Conservation (phyloP, 2,797 vertebrate species). For the Syndactyla subalaris region DNA sequence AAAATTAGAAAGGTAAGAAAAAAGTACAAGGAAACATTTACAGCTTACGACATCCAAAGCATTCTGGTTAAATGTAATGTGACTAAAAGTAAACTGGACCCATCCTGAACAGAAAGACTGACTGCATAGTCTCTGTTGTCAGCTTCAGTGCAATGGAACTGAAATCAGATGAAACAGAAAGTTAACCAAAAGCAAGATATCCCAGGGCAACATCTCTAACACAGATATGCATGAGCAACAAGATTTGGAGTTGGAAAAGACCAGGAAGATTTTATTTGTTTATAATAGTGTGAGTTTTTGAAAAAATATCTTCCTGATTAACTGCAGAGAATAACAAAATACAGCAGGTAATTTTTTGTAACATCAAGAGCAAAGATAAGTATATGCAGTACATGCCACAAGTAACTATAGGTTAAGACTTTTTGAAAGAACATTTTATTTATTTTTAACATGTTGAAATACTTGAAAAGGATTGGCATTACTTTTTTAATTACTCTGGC, state of each 20-base stretch:
- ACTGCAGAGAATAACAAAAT: neutral
- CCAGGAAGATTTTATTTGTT: neutral
- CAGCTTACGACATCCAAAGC: neutral
- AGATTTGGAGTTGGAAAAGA: rapidly evolving
- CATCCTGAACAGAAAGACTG: neutral
- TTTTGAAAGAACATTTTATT: neutral
- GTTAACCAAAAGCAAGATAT: neutral
- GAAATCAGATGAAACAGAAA: neutral
- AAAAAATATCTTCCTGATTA: neutral
- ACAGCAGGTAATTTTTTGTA: neutral
- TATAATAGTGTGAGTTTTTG: neutral
- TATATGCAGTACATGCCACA: neutral
- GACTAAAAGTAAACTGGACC: neutral
- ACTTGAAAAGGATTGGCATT: neutral
- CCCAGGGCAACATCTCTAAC: neutral
- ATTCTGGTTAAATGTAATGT: neutral
- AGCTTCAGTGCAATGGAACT: neutral
- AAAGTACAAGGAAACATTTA: neutral
- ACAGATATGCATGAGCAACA: neutral
- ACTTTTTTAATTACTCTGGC: neutral
- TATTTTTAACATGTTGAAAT: neutral
- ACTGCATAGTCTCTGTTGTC: neutral
- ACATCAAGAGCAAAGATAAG: neutral
- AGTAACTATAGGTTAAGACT: neutral
- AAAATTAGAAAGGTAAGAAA: neutral